Conservation (phyloP, 2,797 vertebrate species). For the Manis pentadactyla region DNA sequence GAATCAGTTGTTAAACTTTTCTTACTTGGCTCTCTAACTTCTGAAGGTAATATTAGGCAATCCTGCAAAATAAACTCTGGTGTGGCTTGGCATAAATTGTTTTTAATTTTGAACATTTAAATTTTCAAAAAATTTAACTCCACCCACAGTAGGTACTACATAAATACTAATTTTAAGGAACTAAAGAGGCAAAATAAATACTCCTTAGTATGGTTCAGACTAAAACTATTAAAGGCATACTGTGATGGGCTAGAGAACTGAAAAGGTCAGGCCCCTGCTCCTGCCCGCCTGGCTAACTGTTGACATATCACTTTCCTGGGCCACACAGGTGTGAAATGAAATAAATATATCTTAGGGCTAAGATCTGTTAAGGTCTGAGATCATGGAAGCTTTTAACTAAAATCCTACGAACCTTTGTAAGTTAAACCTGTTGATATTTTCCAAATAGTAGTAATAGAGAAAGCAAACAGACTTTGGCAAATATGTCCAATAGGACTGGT, state of each 20-base stretch:
- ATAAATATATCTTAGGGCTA: conserved; percentile 8
- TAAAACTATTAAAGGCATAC: background rate
- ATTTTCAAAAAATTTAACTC: conserved; percentile 23
- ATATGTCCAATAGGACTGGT: background rate
- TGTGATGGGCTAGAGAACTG: background rate
- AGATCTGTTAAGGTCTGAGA: background rate
- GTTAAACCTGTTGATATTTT: background rate
- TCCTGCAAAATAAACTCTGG: background rate
- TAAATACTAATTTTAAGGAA: conserved; percentile 50
- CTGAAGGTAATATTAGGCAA: background rate
- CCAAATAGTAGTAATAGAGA: conserved; percentile 14
- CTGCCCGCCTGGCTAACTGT: background rate
- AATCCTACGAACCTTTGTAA: background rate
- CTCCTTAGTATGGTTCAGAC: background rate
- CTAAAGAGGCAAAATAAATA: conserved; percentile 30
- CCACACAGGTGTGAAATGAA: background rate
- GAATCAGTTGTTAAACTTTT: background rate
- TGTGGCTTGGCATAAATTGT: background rate
- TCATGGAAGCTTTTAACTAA: conserved; percentile 3
- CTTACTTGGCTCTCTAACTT: background rate
- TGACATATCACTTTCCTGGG: background rate
- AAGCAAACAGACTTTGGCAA: conserved; percentile 44
- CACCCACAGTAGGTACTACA: background rate
- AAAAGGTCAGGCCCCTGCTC: background rate
- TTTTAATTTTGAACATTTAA: background rate